phyloP scores from a whole-genome alignment of 2,113 vertebrate genomes.

The Pelmatolapia mariae region DNA sequence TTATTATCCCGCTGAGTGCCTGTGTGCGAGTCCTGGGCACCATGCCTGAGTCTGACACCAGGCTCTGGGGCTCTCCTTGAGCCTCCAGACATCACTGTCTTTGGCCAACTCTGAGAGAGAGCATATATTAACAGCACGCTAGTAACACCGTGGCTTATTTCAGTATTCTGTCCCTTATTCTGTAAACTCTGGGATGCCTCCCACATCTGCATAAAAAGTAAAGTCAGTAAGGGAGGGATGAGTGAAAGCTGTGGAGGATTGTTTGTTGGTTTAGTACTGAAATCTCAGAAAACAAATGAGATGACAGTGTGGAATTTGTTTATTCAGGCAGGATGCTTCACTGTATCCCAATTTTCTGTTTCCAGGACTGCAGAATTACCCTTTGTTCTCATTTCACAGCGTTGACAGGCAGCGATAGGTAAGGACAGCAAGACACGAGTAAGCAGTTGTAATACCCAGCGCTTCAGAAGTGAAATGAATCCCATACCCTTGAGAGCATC shows the following conservation, averaged over 20 bases:
- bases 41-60: background rate
- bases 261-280: background rate
- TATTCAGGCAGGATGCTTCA: conserved; percentile 7
- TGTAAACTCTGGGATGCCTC: background rate
- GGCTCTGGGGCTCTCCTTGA: background rate
- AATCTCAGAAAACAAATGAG: conserved; percentile 15
- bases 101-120: background rate
- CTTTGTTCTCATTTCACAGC: conserved; percentile 2
- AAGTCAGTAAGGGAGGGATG: background rate
- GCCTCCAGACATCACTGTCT: background rate
- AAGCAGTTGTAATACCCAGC: background rate
- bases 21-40: background rate
- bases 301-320: conserved; percentile 27
- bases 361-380: background rate
- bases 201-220: conserved; percentile 2
- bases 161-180: background rate
- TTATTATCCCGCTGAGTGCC: background rate
- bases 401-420: background rate
- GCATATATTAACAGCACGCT: background rate
- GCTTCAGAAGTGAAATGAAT: background rate
- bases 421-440: background rate
- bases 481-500: background rate
- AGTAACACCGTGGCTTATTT: background rate
- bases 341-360: background rate
- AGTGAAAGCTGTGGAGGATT: background rate